phyloP scores from a whole-genome alignment of 2,797 vertebrate species.

The Nannoperca australis region DNA sequence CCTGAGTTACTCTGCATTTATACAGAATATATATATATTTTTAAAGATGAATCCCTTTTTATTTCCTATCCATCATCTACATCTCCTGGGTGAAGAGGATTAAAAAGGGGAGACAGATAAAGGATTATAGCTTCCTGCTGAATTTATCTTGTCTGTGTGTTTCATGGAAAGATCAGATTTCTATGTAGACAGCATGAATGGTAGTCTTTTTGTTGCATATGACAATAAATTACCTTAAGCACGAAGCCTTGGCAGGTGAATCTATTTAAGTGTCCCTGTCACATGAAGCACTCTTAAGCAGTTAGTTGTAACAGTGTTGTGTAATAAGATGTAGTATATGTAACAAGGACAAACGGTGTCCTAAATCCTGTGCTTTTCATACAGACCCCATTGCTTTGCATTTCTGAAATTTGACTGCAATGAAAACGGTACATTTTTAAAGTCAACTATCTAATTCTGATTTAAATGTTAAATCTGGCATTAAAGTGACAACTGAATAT shows the following conservation, averaged over 20 bases:
- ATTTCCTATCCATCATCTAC: conserved; percentile 12
- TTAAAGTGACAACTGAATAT: conserved; percentile 38
- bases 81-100: conserved; percentile 19
- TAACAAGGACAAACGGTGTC: background rate
- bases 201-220: conserved; percentile 13
- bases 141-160: conserved; percentile 34
- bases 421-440: background rate
- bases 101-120: conserved; percentile 35
- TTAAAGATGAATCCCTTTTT: background rate
- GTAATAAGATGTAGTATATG: background rate
- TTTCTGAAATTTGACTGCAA: conserved; percentile 2
- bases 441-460: background rate
- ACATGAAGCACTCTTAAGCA: background rate
- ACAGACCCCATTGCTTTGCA: background rate
- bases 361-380: background rate
- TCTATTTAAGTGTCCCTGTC: conserved; percentile 8
- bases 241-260: conserved; percentile 7
- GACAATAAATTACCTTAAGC: conserved; percentile 35
- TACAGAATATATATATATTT: background rate
- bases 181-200: conserved; percentile 20
- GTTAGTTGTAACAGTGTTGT: background rate
- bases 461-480: conserved; percentile 14
- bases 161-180: conserved; percentile 37
- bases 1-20: background rate
- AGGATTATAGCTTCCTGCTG: conserved; percentile 35